phyloP scores from a whole-genome alignment of 1,140 invertebrate genomes.

The Phymastichus coffea region DNA sequence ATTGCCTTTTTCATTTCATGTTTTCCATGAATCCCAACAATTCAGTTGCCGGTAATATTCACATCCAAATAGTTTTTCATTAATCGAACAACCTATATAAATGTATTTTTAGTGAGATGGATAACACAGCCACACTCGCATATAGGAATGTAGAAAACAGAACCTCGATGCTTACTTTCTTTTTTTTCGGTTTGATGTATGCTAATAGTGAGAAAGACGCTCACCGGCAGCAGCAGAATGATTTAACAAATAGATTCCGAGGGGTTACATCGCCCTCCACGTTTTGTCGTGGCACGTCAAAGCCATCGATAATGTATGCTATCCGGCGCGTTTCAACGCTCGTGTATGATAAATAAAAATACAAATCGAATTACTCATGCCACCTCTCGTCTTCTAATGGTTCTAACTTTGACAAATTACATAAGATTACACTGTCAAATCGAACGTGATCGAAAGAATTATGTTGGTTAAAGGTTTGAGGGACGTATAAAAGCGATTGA shows the following conservation, averaged over 20 bases:
- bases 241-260: conserved; percentile 44
- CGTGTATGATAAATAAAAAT: conserved; percentile 19
- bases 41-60: too few relatives aligned
- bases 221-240: too few relatives aligned
- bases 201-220: not conserved
- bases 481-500: too few relatives aligned
- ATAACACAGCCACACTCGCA: too few relatives aligned
- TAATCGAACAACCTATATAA: too few relatives aligned
- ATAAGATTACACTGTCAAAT: conserved; percentile 49
- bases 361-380: conserved; percentile 40
- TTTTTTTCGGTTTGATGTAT: conserved; percentile 3
- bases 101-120: too few relatives aligned
- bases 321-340: conserved; percentile 34
- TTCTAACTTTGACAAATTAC: conserved; percentile 49
- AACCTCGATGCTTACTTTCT: too few relatives aligned
- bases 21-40: too few relatives aligned
- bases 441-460: conserved; percentile 4
- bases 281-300: conserved; percentile 29
- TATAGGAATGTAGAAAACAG: too few relatives aligned
- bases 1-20: too few relatives aligned
- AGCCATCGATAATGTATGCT: conserved; percentile 44
- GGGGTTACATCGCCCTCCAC: conserved; percentile 11
- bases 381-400: conserved; percentile 34
- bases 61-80: too few relatives aligned
- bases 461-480: too few relatives aligned